Conservation (phyloP, 64 coral and sea anemone genomes). For the Montipora sp. region DNA sequence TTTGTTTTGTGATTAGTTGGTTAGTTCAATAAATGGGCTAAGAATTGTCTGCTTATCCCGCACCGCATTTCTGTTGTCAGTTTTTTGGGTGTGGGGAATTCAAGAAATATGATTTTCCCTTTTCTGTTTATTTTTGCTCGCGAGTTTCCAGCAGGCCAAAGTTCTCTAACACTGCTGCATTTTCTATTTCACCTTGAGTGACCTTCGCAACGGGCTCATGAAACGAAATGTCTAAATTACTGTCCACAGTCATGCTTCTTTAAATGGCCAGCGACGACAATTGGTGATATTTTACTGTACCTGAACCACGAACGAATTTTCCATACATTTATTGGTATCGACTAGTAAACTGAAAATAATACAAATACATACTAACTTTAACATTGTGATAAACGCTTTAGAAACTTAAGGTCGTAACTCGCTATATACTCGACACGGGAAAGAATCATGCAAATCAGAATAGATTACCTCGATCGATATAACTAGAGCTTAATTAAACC, state of each 20-base stretch:
- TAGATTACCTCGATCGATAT: no score
- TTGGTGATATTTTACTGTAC: background rate
- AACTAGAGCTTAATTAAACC: no score
- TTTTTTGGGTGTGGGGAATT: slow-evolving; percentile 13
- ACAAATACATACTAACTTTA: background rate
- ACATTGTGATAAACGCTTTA: background rate
- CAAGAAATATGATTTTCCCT: slow-evolving; percentile 34
- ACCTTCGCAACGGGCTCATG: background rate
- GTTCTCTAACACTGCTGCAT: background rate
- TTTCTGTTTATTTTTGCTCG: slow-evolving; percentile 45
- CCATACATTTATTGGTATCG: background rate
- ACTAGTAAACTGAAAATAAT: background rate
- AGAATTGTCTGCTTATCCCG: background rate
- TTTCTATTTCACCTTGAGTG: background rate
- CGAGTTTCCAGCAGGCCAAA: background rate
- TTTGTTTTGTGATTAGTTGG: no score
- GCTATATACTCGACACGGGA: no score
- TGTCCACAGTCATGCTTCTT: background rate
- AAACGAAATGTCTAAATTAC: background rate
- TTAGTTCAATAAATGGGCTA: no score
- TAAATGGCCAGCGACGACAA: background rate
- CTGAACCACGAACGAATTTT: background rate
- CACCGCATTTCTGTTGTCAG: background rate
- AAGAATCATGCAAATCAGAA: no score
- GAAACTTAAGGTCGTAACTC: no score